Percentiles rank a stretch among this genome's conserved stretches.
Evolutionary conservation across 2,113 vertebrate genomes (phyloP).

Genomic region (Furnarius figulus): DNA sequence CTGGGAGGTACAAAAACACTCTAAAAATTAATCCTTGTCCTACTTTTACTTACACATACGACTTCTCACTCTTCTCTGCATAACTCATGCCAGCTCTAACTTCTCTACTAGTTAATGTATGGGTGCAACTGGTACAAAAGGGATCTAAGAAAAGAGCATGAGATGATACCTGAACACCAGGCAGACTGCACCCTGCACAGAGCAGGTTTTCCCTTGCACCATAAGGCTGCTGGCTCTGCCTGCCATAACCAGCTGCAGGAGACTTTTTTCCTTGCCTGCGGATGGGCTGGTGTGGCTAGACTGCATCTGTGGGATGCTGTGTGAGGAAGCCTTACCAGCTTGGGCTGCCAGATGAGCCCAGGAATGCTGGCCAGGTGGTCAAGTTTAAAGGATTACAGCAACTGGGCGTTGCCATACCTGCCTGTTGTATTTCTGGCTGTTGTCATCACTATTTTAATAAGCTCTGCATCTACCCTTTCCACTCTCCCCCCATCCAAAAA

Average conservation of each 20-base stretch:
- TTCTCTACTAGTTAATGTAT: accelerated
- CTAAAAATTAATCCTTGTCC: neutral
- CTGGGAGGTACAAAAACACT: neutral
- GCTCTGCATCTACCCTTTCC: neutral
- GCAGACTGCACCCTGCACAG: neutral
- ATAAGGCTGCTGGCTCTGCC: neutral
- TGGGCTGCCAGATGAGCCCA: accelerated
- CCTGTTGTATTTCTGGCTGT: neutral
- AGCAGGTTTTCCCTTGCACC: accelerated
- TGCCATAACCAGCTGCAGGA: neutral
- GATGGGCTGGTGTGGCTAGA: neutral
- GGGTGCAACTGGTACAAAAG: neutral
- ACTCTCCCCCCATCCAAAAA: neutral
- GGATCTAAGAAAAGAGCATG: neutral
- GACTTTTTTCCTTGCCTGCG: neutral
- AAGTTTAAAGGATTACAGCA: neutral
- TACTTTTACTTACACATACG: neutral
- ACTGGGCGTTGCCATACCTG: neutral
- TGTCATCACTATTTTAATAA: neutral
- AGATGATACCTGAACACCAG: neutral
- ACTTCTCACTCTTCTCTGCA: accelerated
- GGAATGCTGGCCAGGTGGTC: neutral
- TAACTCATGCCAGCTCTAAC: neutral
- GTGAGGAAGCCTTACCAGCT: neutral
- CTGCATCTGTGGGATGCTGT: neutral